Percentiles rank a stretch among this genome's conserved stretches.
Conservation (phyloP, 2,888 invertebrate species). For the Blera fallax region DNA sequence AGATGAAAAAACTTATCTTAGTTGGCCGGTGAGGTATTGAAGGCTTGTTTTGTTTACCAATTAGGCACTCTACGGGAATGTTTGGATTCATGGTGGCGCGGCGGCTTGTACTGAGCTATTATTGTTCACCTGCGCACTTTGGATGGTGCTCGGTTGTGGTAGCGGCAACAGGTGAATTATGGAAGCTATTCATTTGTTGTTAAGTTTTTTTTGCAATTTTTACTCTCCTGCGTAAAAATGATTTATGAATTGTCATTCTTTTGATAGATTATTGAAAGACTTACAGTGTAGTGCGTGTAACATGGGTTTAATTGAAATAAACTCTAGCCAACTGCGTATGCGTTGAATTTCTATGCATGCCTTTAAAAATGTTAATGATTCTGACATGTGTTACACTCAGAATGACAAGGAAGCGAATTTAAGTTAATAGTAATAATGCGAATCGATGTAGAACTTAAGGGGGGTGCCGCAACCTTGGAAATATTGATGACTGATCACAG, state of each 20-base stretch:
- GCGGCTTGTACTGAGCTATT: background rate
- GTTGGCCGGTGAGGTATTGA: slow-evolving; percentile 48
- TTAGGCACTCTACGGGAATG: slow-evolving; percentile 40
- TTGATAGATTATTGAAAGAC: background rate
- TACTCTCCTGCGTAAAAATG: background rate
- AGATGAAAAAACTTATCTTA: slow-evolving; percentile 4
- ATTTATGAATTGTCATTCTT: slow-evolving; percentile 3
- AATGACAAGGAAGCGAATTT: background rate
- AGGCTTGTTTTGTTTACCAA: slow-evolving; percentile 64
- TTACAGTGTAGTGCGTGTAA: background rate
- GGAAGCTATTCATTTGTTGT: background rate
- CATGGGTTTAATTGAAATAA: background rate
- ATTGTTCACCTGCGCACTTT: background rate
- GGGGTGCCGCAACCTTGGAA: no score
- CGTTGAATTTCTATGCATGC: background rate
- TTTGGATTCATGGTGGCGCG: background rate
- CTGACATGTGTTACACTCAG: background rate
- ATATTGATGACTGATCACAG: no score
- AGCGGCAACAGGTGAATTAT: slow-evolving; percentile 4
- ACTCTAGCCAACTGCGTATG: background rate
- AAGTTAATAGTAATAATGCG: no score
- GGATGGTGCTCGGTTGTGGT: background rate
- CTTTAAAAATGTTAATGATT: background rate
- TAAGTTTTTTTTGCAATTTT: background rate
- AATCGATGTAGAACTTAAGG: no score